Evolutionary conservation across 2,113 vertebrate species (phyloP), one percentile per base, ranked within the genome.

Genomic region (Cephalopterus ornatus): DNA sequence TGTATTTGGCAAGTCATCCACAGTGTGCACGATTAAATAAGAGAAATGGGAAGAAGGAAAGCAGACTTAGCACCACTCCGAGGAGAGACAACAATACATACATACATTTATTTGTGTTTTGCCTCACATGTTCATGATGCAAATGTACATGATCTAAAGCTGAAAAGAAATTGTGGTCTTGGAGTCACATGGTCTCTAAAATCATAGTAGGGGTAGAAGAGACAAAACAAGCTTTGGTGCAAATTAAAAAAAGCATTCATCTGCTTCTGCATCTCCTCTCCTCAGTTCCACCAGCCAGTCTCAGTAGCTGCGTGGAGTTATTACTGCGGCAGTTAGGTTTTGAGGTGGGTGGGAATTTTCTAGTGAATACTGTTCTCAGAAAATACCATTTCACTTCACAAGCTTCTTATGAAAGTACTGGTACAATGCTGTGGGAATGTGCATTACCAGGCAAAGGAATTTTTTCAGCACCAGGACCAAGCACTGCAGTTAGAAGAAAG

Each of bases 301-400:
- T 73, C 58, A 17, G 11, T 42, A 76, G n/a, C 46, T 85, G 41
- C 32, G 33, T 5, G 16, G 44, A 87, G 62, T 85, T 93, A 76
- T 42, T 88, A 62, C 82, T 70, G 72, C 22, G 1, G 58, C 59
- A 86, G 59, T 44, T 5, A 4, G 32, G 15, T 63, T 89, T 77
- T 73, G 84, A 84, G n/a, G 63, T 94, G 76, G 87, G 83, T 87
- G 67, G 76, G 55, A 91, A 81, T 84, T 92, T 91, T 89, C 65
- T 77, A 46, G 50, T 77, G 67, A 88, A 62, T 53, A 26, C n/a
- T n/a, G 28, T 41, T 86, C 44, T 68, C 37, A 30, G 76, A 86
- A 91, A 92, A 94, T 86, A 84, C 35, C n/a, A 74, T 24, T 68
- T 91, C 59, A 56, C 50, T 53, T 35, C 86, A 42, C 71, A 78